Percentiles rank a stretch among this genome's conserved stretches.
phyloP scores from a whole-genome alignment of 2,113 vertebrate species.

The Vimba vimba region DNA sequence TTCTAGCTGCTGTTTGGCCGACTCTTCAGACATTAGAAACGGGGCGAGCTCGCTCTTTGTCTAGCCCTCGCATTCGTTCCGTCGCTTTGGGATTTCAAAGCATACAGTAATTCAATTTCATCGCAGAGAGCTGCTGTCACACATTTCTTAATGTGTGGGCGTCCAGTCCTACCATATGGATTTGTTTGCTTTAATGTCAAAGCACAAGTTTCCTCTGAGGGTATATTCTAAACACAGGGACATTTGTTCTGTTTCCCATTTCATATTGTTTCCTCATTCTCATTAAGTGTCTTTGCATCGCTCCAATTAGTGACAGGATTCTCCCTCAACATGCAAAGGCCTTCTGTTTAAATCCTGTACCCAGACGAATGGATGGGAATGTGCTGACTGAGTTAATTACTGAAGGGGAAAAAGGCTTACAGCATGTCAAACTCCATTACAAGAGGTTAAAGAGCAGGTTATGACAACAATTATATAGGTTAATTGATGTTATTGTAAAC shows the following conservation, averaged over 20 bases:
- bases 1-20: conserved; percentile 14
- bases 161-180: conserved; percentile 9
- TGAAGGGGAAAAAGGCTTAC: conserved; percentile 2
- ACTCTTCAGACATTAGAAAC: neutral
- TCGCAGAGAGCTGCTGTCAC: conserved; percentile 1
- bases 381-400: conserved; percentile 28
- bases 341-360: neutral
- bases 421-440: conserved; percentile 24
- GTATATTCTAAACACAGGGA: conserved; percentile 20
- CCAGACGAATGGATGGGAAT: neutral
- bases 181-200: conserved; percentile 28
- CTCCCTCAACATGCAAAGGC: neutral
- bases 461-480: conserved; percentile 18
- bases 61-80: neutral
- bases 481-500: conserved; percentile 8
- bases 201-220: neutral
- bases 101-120: conserved; percentile 28
- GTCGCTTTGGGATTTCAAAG: conserved; percentile 19
- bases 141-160: conserved; percentile 15
- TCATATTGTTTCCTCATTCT: neutral
- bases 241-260: neutral
- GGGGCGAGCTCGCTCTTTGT: conserved; percentile 12
- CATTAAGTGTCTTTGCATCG: neutral
- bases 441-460: conserved; percentile 17
- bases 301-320: conserved; percentile 14